These are phyloP conservation scores for Sceloporus tristichus DNA, from an alignment of 2,113 vertebrate species.

Conservation along the genomic window DNA sequence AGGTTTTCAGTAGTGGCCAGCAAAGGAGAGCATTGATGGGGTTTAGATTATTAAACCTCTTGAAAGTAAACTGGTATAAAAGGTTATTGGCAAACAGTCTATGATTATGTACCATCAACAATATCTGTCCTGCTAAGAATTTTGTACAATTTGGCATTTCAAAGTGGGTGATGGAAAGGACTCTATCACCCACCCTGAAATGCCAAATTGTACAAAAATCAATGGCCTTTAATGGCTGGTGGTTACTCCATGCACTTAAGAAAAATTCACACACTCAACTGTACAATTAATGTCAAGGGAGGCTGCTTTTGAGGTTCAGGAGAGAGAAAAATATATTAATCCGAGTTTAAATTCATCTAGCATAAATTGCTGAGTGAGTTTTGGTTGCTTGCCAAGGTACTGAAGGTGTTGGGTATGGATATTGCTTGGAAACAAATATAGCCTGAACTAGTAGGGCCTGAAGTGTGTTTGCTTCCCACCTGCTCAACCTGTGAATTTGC, in stretches of 20 bases:
- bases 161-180: not conserved
- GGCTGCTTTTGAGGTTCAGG: too few species aligned
- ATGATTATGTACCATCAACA: not conserved
- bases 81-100: not conserved
- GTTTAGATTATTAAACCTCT: not conserved
- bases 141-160: too few species aligned
- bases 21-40: not conserved
- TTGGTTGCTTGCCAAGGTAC: not conserved
- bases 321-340: not conserved
- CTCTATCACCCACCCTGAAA: too few species aligned
- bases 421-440: not conserved
- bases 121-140: too few species aligned
- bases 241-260: not conserved
- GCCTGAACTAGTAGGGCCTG: too few species aligned
- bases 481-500: not conserved
- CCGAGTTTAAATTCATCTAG: not conserved
- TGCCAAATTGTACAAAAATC: not conserved
- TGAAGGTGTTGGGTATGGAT: not conserved
- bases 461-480: not conserved
- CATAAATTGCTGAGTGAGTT: not conserved
- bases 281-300: not conserved
- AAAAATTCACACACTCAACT: not conserved
- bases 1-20: not conserved
- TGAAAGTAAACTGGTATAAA: not conserved
- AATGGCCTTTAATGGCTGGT: not conserved